Evolutionary conservation across 2,888 invertebrate genomes (phyloP), one percentile per base, ranked within the genome.

Genomic region (Esperia sulphurella): DNA sequence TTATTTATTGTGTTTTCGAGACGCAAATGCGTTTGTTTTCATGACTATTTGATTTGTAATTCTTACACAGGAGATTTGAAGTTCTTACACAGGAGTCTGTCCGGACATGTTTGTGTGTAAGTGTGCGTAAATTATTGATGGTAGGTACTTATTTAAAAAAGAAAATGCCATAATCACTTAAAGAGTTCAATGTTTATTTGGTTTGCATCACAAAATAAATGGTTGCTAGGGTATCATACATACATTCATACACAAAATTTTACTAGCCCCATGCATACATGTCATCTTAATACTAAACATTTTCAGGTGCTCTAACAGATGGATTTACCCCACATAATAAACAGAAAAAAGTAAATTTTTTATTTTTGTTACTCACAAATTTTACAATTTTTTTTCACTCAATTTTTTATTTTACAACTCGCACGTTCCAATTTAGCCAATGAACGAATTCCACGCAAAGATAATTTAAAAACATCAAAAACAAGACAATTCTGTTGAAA

Each of bases 131-230:
- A n/a, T n/a, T n/a, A n/a, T n/a, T n/a, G n/a, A n/a, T n/a, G n/a
- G 30, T 5, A 30, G 30, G 30, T 7, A 30, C 8, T 30, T 30
- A 30, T 40, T 4, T 40, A 14, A 41, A 41, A 52, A 61, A 57
- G 53, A 52, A 61, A 64, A 64, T 29, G 37, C 45, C 45, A 41
- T 54, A 59, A 51, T 57, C 46, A 56, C 50, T 47, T 62, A 62
- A n/a, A n/a, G n/a, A 46, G 49, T 63, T 56, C 71, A 75, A 79
- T 73, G 64, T 84, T 80, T 83, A 86, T 86, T 85, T 85, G 83
- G 85, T 76, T 72, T 75, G 61, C 73, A 79, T 82, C 77, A 86
- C 81, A 74, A 75, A 54, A 58, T 58, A 66, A 53, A 70, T 61
- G 57, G 59, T 58, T 52, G 50, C 57, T 63, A 59, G 53, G 53